A percentile compares a stretch with the other conserved stretches of the same genome.
phyloP scores from a whole-genome alignment of 2,888 invertebrate species.

The Hartigia nigra region DNA sequence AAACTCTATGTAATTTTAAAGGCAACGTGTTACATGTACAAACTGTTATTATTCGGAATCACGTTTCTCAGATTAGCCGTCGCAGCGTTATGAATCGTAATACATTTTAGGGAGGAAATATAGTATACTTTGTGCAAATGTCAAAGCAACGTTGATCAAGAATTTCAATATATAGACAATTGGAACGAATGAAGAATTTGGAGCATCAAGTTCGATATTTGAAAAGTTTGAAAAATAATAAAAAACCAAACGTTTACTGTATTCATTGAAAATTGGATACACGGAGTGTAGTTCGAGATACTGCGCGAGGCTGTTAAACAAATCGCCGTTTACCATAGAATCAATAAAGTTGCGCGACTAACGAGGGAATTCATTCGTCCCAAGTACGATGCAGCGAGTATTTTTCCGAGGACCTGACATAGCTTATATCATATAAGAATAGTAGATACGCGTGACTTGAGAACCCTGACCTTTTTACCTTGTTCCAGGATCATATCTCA shows the following conservation, averaged over 20 bases:
- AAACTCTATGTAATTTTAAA: not conserved
- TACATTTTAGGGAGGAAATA: constrained; percentile 14
- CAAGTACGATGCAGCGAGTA: not conserved
- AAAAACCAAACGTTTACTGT: not conserved
- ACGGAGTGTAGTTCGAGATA: not conserved
- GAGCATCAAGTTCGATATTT: not conserved
- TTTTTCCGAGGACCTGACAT: not conserved
- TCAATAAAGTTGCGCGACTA: not conserved
- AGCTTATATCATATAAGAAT: not conserved
- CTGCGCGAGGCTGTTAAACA: not conserved
- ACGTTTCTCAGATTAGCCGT: constrained; percentile 33
- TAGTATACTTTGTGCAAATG: constrained; percentile 3
- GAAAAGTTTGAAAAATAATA: not conserved
- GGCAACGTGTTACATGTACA: constrained; percentile 16
- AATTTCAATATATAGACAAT: not conserved
- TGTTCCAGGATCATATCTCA: not conserved
- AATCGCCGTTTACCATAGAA: not conserved
- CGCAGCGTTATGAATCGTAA: constrained; percentile 32
- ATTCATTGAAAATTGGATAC: not conserved
- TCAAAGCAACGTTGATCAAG: constrained; percentile 4
- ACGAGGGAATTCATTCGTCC: not conserved
- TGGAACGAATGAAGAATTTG: not conserved
- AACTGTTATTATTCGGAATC: constrained; percentile 26
- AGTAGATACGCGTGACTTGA: not conserved
- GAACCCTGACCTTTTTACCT: not conserved